Evolutionary conservation across 2,888 invertebrate genomes (phyloP).

Genomic region (Phortica okadai): DNA sequence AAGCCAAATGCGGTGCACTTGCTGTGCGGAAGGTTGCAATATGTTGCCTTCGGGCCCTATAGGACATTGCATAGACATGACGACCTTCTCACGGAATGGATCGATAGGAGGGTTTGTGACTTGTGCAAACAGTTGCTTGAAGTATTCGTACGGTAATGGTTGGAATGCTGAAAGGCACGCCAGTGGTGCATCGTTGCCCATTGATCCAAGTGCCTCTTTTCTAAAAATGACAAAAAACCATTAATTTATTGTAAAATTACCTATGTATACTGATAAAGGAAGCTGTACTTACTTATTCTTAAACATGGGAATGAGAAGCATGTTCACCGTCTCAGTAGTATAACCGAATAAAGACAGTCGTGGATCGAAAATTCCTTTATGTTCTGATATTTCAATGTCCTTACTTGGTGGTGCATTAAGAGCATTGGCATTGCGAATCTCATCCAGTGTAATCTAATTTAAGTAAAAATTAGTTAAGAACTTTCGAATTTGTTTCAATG

Average conservation of each 20-base stretch:
- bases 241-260: background rate
- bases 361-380: constrained; percentile 83
- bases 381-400: constrained; percentile 62
- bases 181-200: constrained; percentile 99
- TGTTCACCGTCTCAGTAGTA: constrained; percentile 95
- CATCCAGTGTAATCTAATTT: constrained; percentile 87
- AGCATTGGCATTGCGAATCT: constrained; percentile 82
- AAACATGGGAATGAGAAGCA: constrained; percentile 97
- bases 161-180: constrained; percentile 97
- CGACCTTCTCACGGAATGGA: constrained; percentile 98
- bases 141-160: constrained; percentile 96
- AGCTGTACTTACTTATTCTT: constrained; percentile 85
- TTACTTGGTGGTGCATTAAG: constrained; percentile 57
- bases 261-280: background rate
- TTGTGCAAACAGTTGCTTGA: constrained; percentile 99
- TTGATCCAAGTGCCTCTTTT: constrained; percentile 98
- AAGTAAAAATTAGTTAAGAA: background rate
- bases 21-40: constrained; percentile 90
- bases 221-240: constrained; percentile 76
- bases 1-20: constrained; percentile 93
- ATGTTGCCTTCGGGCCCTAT: constrained; percentile 98
- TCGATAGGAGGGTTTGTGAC: constrained; percentile 99
- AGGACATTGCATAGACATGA: constrained; percentile 98
- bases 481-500: background rate
- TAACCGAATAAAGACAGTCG: constrained; percentile 94